These are phyloP conservation scores for Anthopleura sola DNA, from an alignment of 64 coral and sea anemone species.

Conservation along the genomic window DNA sequence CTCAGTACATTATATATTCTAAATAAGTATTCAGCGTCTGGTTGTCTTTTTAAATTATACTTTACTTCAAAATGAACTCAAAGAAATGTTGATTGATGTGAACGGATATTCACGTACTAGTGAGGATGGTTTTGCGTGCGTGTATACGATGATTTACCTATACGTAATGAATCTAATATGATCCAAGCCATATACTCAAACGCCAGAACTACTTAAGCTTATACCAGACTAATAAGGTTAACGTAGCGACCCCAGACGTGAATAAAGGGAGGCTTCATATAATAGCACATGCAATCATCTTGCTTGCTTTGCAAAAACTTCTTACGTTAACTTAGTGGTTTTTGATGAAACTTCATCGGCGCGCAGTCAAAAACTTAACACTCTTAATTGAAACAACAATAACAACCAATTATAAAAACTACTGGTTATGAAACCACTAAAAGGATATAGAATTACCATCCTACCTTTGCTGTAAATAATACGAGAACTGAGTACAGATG, in stretches of 20 bases:
- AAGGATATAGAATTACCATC: neutral
- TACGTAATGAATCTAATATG: neutral
- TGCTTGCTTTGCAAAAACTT: neutral
- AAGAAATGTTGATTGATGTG: neutral
- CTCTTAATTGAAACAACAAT: neutral
- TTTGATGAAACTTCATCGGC: neutral
- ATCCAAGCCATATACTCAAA: neutral
- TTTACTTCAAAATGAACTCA: neutral
- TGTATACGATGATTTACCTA: neutral
- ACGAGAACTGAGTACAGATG: neutral
- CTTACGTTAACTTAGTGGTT: neutral
- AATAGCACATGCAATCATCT: neutral
- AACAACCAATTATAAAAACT: neutral
- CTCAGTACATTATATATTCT: neutral
- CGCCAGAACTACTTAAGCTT: neutral
- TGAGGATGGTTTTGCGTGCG: neutral
- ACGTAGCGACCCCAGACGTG: neutral
- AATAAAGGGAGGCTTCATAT: neutral
- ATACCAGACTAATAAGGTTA: conserved; percentile 14
- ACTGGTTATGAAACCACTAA: neutral
- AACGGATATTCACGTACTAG: neutral
- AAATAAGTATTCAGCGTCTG: neutral
- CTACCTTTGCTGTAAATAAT: neutral
- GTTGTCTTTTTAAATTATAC: too few relatives aligned
- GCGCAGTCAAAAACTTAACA: neutral